Conservation (phyloP, 64 coral and sea anemone species). For the Trachythela sp. region DNA sequence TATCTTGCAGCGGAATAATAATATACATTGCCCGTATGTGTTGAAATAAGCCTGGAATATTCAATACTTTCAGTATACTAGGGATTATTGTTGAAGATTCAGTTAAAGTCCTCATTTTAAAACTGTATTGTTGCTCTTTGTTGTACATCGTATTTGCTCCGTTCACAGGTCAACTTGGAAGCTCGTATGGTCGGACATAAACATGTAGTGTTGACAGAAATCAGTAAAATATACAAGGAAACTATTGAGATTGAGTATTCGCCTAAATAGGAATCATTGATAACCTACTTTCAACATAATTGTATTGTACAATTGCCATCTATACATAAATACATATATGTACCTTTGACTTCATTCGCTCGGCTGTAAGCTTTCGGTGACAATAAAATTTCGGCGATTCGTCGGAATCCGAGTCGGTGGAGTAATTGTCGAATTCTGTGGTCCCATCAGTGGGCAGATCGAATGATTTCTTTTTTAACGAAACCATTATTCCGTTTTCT, state of each 20-base stretch:
- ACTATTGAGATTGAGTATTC: not conserved
- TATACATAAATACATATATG: not conserved
- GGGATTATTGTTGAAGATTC: not conserved
- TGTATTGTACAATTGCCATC: not conserved
- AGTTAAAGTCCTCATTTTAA: not conserved
- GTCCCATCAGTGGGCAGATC: not conserved
- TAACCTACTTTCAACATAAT: not conserved
- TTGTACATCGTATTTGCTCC: not conserved
- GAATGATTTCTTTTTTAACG: slow-evolving; percentile 28
- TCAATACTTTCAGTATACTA: not conserved
- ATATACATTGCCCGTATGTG: not conserved
- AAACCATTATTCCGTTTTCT: slow-evolving; percentile 11
- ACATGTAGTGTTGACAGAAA: not conserved
- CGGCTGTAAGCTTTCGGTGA: not conserved
- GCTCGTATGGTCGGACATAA: not conserved
- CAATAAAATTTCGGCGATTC: slow-evolving; percentile 24
- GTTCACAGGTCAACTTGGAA: not conserved
- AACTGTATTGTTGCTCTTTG: not conserved
- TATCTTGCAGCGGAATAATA: not conserved
- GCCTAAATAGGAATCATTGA: not conserved
- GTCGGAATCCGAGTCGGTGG: not conserved
- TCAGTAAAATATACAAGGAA: not conserved
- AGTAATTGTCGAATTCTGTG: not conserved
- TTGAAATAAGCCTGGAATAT: not conserved
- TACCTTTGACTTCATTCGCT: not conserved